phyloP scores from a whole-genome alignment of 1,140 invertebrate species.

The Trialeurodes vaporariorum region DNA sequence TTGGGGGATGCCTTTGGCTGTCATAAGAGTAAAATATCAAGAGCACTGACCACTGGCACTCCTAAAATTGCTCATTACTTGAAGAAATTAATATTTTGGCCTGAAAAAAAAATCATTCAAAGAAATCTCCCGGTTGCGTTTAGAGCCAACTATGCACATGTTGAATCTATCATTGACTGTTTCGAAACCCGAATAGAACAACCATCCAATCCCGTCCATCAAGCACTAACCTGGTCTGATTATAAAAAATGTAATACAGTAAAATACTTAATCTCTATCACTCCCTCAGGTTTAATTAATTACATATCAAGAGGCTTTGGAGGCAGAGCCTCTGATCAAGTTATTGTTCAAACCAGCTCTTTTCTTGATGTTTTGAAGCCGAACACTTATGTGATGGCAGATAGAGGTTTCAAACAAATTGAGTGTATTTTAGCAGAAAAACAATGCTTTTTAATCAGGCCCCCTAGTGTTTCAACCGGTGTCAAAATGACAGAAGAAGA shows the following conservation, averaged over 20 bases:
- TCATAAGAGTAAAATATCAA: too few relatives aligned
- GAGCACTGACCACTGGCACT: too few relatives aligned
- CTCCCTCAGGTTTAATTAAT: constrained; percentile 34
- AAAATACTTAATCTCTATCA: constrained; percentile 34
- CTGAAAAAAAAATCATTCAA: too few relatives aligned
- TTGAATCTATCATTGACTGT: too few relatives aligned
- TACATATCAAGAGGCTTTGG: constrained; percentile 35
- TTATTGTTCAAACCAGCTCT: constrained; percentile 29
- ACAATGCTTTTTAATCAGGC: constrained; percentile 29
- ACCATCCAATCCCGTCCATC: constrained; percentile 15
- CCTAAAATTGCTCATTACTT: too few relatives aligned
- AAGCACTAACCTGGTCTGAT: constrained; percentile 25
- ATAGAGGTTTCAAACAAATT: constrained; percentile 34
- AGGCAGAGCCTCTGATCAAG: constrained; percentile 30
- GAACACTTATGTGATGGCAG: constrained; percentile 29
- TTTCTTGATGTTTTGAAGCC: constrained; percentile 26
- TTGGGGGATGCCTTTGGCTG: too few relatives aligned
- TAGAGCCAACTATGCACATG: too few relatives aligned
- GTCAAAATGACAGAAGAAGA: constrained; percentile 27
- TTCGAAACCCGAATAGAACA: too few relatives aligned
- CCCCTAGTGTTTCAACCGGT: constrained; percentile 31
- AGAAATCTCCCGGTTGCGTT: too few relatives aligned
- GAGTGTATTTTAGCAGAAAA: constrained; percentile 22
- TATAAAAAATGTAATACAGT: constrained; percentile 33
- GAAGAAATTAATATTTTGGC: too few relatives aligned